phyloP scores from a whole-genome alignment of 37 sponge, comb jelly and placozoan species.

The Petrosia ficiformis region DNA sequence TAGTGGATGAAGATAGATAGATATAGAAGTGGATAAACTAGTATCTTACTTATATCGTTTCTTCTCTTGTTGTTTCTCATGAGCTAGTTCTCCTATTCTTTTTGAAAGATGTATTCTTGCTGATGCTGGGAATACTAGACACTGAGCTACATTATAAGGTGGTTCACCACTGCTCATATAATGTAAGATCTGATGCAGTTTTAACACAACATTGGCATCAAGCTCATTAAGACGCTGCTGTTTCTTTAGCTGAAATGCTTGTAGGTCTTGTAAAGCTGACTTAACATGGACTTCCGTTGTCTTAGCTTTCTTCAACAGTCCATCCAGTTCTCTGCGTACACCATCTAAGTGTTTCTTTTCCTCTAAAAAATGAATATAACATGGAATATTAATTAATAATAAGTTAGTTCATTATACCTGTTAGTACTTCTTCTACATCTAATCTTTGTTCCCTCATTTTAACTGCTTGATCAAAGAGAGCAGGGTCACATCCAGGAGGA shows the following conservation, averaged over 20 bases:
- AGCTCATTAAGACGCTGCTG: constrained; percentile 96
- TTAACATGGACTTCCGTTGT: constrained; percentile 87
- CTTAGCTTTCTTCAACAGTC: constrained; percentile 88
- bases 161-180: constrained; percentile 41
- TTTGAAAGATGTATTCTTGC: constrained; percentile 32
- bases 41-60: constrained; percentile 61
- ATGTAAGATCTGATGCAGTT: constrained; percentile 83
- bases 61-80: constrained; percentile 84
- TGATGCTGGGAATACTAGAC: constrained; percentile 79
- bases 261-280: constrained; percentile 81
- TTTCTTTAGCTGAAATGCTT: constrained; percentile 88
- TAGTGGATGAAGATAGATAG: background rate
- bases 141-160: constrained; percentile 45
- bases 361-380: constrained; percentile 29
- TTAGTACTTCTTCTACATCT: constrained; percentile 83
- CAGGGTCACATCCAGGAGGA: constrained; percentile 88
- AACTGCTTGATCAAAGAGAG: constrained; percentile 72
- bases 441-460: constrained; percentile 80
- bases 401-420: background rate
- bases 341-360: constrained; percentile 81
- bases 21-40: background rate
- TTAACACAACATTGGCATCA: constrained; percentile 82
- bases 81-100: constrained; percentile 78
- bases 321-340: constrained; percentile 82
- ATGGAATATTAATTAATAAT: background rate